A percentile compares a stretch with the other conserved stretches of the same genome.
These are phyloP conservation scores for Stomatorhinus walkeri DNA, from an alignment of 2,797 vertebrate genomes.

Conservation along the genomic window DNA sequence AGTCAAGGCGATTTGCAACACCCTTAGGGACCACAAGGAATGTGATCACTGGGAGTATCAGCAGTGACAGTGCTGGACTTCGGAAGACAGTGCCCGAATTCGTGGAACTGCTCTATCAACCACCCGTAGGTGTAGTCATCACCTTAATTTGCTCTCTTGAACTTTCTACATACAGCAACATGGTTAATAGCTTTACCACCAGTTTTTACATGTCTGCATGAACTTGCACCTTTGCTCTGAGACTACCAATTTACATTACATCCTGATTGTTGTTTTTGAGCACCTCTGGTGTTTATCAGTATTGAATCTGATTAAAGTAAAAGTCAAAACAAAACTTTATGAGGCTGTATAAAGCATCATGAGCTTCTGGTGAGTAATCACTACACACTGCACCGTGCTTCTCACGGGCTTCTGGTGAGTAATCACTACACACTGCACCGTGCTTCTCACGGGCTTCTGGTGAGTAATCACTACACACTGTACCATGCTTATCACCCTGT, in stretches of 20 bases:
- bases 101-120: constrained; percentile 41
- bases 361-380: too few relatives aligned
- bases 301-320: not conserved
- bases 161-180: not conserved
- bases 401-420: not conserved
- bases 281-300: not conserved
- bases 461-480: not conserved
- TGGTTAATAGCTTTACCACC: not conserved
- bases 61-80: not conserved
- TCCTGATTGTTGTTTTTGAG: not conserved
- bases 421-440: too few relatives aligned
- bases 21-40: constrained; percentile 19
- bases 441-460: too few relatives aligned
- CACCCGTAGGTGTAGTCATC: constrained; percentile 25
- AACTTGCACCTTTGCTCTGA: not conserved
- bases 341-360: not conserved
- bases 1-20: constrained; percentile 31
- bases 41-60: constrained; percentile 44
- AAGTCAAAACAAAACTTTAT: not conserved
- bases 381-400: too few relatives aligned
- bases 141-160: not conserved
- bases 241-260: not conserved
- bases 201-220: not conserved
- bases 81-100: not conserved
- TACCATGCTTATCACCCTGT: not conserved